phyloP scores from a whole-genome alignment of 2,888 invertebrate species.

The Nyleta sp. region DNA sequence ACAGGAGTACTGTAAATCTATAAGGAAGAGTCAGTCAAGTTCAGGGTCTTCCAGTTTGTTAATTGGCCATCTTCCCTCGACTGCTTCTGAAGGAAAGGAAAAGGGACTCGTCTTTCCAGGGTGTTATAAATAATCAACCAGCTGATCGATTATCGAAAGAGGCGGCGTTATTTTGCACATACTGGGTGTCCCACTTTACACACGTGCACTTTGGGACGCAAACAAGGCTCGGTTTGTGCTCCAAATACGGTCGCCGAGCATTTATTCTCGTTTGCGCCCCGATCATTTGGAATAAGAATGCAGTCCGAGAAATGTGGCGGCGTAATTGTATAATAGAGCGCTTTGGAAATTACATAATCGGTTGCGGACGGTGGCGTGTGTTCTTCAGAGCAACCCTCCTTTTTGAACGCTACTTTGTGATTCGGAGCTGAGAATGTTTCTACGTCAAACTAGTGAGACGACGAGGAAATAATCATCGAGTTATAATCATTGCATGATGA shows the following conservation, averaged over 20 bases:
- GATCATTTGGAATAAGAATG: no score
- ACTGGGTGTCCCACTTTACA: conserved; percentile 53
- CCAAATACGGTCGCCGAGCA: no score
- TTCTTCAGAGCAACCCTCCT: no score
- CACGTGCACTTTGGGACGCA: neutral
- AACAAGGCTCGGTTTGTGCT: neutral
- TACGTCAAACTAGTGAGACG: no score
- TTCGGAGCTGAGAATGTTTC: no score
- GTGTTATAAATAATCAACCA: conserved; percentile 64
- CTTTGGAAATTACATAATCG: neutral
- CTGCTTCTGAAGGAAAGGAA: conserved; percentile 63
- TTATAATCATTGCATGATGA: no score
- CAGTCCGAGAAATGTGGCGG: no score
- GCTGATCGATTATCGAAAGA: conserved; percentile 63
- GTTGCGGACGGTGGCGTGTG: no score
- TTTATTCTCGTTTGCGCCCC: no score
- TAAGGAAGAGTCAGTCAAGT: conserved; percentile 79
- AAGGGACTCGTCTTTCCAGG: conserved; percentile 57
- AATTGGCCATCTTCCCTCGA: conserved; percentile 68
- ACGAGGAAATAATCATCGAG: no score
- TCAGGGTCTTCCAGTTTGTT: conserved; percentile 78
- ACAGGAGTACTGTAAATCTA: conserved; percentile 69
- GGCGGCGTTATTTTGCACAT: conserved; percentile 39
- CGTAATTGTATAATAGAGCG: neutral
- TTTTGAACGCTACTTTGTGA: no score